Evolutionary conservation across 2,797 vertebrate genomes (phyloP).

Genomic region (Propithecus perrieri): DNA sequence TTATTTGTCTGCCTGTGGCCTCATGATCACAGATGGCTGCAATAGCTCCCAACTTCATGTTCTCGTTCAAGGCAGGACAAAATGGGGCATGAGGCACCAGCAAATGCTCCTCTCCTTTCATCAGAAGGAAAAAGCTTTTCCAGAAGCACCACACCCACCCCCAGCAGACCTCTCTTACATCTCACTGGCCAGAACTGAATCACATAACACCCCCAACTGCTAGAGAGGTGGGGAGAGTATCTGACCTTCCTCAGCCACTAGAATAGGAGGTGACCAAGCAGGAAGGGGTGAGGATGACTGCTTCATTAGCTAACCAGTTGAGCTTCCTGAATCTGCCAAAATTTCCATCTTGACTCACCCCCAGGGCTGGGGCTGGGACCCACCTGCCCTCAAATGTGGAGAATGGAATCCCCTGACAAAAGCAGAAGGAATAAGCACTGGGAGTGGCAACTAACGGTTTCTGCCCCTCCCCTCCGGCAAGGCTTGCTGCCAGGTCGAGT

Average conservation of each 20-base stretch:
- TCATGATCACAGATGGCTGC: not conserved
- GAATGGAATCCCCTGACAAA: not conserved
- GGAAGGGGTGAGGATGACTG: not conserved
- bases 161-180: not conserved
- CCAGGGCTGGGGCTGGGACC: not conserved
- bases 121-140: not conserved
- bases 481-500: not conserved
- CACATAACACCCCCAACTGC: not conserved
- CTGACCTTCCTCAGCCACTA: not conserved
- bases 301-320: not conserved
- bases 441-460: not conserved
- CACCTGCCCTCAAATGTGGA: rapidly evolving
- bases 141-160: not conserved
- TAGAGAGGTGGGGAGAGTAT: not conserved
- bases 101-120: not conserved
- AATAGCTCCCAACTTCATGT: not conserved
- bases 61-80: not conserved
- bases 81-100: not conserved
- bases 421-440: not conserved
- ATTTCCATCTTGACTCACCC: not conserved
- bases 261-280: not conserved
- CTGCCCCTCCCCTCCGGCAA: not conserved
- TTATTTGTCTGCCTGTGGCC: not conserved
- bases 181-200: not conserved
- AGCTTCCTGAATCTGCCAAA: not conserved